phyloP scores from a whole-genome alignment of 2,888 invertebrate genomes.

The Drosophila affinis region DNA sequence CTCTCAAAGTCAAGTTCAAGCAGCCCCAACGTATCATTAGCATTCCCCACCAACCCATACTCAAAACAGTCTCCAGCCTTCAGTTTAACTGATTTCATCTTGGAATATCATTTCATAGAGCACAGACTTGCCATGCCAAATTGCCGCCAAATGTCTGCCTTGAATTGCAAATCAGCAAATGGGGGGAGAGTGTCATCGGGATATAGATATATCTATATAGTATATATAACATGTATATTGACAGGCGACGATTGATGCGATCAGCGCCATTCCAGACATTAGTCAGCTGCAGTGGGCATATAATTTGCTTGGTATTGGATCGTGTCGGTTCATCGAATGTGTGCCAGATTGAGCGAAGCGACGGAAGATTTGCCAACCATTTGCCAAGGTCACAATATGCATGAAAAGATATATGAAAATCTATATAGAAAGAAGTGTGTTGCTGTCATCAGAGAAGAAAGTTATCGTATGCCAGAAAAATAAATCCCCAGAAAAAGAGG shows the following conservation, averaged over 20 bases:
- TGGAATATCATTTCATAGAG: constrained; percentile 51
- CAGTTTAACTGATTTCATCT: constrained; percentile 68
- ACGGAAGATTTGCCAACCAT: constrained; percentile 43
- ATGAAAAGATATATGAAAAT: constrained; percentile 18
- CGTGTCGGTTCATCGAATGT: constrained; percentile 57
- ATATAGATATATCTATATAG: neutral
- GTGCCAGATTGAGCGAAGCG: constrained; percentile 60
- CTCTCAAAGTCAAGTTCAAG: constrained; percentile 42
- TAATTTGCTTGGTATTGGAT: constrained; percentile 53
- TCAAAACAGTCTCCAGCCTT: constrained; percentile 66
- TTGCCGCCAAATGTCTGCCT: constrained; percentile 39
- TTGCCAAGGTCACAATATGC: constrained; percentile 12
- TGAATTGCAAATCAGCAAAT: constrained; percentile 23
- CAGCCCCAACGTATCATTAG: constrained; percentile 53
- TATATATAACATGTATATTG: constrained; percentile 17
- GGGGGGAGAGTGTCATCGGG: constrained; percentile 3
- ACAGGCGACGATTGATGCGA: constrained; percentile 62
- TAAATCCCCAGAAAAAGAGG: neutral
- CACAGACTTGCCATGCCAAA: constrained; percentile 29
- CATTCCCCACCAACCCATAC: constrained; percentile 46
- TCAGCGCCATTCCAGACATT: constrained; percentile 59
- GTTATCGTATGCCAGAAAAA: constrained; percentile 13
- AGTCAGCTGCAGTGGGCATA: constrained; percentile 60
- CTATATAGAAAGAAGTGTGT: constrained; percentile 19
- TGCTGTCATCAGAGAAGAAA: constrained; percentile 23